Conservation (phyloP, 2,888 invertebrate species). For the Bimastos eiseni region DNA sequence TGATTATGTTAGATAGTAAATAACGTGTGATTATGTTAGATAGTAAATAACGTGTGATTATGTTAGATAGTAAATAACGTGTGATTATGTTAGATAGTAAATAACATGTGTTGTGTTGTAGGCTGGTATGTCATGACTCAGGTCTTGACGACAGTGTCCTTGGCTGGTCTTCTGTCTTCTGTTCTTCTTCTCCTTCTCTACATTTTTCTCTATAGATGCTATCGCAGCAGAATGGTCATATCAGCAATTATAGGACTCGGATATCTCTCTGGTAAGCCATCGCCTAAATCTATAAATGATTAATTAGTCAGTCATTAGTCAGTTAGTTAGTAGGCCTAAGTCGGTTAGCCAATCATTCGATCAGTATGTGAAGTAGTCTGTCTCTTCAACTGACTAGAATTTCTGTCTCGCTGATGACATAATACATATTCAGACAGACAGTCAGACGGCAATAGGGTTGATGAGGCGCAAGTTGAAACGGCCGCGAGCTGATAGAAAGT, state of each 20-base stretch:
- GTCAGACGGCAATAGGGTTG: too few relatives aligned
- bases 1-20: too few relatives aligned
- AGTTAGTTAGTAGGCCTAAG: not conserved
- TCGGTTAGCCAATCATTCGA: not conserved
- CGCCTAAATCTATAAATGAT: not conserved
- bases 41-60: not conserved
- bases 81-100: not conserved
- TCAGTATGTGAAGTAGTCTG: not conserved
- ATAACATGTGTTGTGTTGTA: not conserved
- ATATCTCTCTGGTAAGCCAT: slow-evolving; percentile 28
- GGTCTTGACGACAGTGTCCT: slow-evolving; percentile 30
- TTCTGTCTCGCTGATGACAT: not conserved
- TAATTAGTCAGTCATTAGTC: not conserved
- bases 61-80: not conserved
- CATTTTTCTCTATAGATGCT: slow-evolving; percentile 27
- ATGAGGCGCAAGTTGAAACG: too few relatives aligned
- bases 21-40: not conserved
- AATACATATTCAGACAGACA: not conserved
- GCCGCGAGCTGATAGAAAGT: too few relatives aligned
- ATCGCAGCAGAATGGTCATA: slow-evolving; percentile 17
- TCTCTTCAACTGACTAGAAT: not conserved
- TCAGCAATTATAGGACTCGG: slow-evolving; percentile 26
- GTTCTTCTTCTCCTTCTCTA: slow-evolving; percentile 28
- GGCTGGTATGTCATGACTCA: slow-evolving; percentile 39
- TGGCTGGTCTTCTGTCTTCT: slow-evolving; percentile 31